phyloP scores from a whole-genome alignment of 92 coral and sea anemone genomes.

The Heliopora coerulea region DNA sequence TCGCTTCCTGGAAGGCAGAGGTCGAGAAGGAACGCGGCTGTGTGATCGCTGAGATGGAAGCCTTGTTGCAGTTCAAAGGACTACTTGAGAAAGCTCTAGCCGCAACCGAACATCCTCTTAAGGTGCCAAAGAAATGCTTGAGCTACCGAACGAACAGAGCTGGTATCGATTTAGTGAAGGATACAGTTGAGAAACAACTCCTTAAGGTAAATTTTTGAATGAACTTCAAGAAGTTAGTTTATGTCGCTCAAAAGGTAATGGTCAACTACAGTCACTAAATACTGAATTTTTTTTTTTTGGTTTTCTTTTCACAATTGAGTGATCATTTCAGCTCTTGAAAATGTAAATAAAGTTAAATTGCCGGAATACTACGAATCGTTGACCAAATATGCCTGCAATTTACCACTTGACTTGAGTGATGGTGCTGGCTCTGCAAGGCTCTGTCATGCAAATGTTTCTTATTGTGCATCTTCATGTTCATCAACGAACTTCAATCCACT shows the following conservation, averaged over 20 bases:
- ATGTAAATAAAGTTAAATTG: too few relatives aligned
- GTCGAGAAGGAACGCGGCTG: constrained; percentile 41
- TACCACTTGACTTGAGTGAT: too few relatives aligned
- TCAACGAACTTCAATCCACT: background rate
- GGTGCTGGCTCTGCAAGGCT: too few relatives aligned
- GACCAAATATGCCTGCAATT: background rate
- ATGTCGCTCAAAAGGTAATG: too few relatives aligned
- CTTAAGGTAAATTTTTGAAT: constrained; percentile 8
- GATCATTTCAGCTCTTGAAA: too few relatives aligned
- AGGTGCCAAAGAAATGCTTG: constrained; percentile 36
- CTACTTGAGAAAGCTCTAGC: constrained; percentile 34
- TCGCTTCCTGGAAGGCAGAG: constrained; percentile 39
- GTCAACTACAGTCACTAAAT: too few relatives aligned
- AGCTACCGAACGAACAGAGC: constrained; percentile 39
- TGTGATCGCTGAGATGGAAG: constrained; percentile 36
- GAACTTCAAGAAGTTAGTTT: too few relatives aligned
- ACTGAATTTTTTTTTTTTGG: too few relatives aligned
- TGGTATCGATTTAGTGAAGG: constrained; percentile 37
- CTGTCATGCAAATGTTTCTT: too few relatives aligned
- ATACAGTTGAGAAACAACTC: constrained; percentile 39
- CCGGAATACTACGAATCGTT: too few relatives aligned
- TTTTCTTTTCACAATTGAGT: too few relatives aligned
- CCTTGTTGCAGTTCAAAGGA: constrained; percentile 26
- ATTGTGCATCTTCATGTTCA: background rate
- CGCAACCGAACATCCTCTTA: constrained; percentile 38